Evolutionary conservation across 2,797 vertebrate species (phyloP), one percentile per base, ranked within the genome.

Genomic region (Anisognathus igniventris): DNA sequence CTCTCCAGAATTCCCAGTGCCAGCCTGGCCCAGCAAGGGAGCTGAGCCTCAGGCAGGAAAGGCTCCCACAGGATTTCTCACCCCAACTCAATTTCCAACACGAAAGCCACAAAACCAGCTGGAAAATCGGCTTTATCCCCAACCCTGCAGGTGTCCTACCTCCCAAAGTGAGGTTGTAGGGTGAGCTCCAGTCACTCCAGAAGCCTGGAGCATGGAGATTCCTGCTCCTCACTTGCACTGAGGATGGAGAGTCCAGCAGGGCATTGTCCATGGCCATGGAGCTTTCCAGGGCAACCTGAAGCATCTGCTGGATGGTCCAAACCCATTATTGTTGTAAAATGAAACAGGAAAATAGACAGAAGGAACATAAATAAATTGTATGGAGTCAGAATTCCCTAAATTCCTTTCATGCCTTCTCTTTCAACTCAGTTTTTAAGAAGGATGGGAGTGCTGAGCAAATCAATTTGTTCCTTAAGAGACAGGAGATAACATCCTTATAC

Each of bases 161-260:
- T 97, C 97, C 95, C 33, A 98, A 78, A 27, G 50, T 97, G 87
- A 99, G 97, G 40, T 96, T 79, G 48, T 97, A 91, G 0, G 98
- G 96, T 4, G 88, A 47, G 76, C 99, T 99, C 99, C 99, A 99
- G 57, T 98, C 96, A 40, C 99, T 99, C 99, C 99, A 99, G 93
- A 98, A 30, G 1, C 98, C 97, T 5, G 96, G 96, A 7, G 95
- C 90, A 3, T 28, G 89, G 14, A 56, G 89, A 19, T 94, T 86
- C 70, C 96, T 98, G 96, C 98, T 97, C 71, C 98, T 98, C 24
- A 99, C 98, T 89, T 98, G 98, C 86, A 98, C 73, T 4, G 87
- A 96, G 93, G 97, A 98, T 10, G 97, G 97, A 67, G 98, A 92
- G 14, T 93, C 97, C 31, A 98, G 97, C 47, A 97, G 97, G 42